These are phyloP conservation scores for Drosophila nigricruria DNA, from an alignment of 2,888 invertebrate genomes.

Conservation along the genomic window DNA sequence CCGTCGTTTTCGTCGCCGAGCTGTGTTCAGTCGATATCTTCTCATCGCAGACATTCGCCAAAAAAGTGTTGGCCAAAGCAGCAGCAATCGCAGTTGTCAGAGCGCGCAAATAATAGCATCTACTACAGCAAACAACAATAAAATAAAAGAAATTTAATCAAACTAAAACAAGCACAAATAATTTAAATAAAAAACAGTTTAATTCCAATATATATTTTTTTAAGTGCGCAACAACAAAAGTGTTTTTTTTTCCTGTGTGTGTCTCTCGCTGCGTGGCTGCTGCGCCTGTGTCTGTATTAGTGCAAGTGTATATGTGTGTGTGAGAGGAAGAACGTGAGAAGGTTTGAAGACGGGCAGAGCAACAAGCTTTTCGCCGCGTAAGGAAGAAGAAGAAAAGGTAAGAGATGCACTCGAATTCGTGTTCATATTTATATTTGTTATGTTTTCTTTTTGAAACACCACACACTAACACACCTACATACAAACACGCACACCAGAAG, in stretches of 20 bases:
- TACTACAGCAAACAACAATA: neutral
- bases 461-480: neutral
- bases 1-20: constrained; percentile 26
- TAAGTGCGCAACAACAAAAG: constrained; percentile 27
- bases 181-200: constrained; percentile 14
- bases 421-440: constrained; percentile 35
- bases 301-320: constrained; percentile 7
- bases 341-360: constrained; percentile 17
- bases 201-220: constrained; percentile 10
- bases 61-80: constrained; percentile 54
- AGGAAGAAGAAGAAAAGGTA: constrained; percentile 54
- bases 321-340: constrained; percentile 23
- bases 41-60: constrained; percentile 48
- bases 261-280: constrained; percentile 51
- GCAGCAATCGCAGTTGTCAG: constrained; percentile 24
- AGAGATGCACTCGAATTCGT: constrained; percentile 54
- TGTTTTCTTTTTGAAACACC: constrained; percentile 23
- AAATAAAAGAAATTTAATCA: neutral
- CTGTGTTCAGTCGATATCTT: constrained; percentile 56
- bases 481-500: constrained; percentile 12
- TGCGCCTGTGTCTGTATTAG: constrained; percentile 20
- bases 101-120: constrained; percentile 21
- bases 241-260: constrained; percentile 11
- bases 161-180: constrained; percentile 3
- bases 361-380: constrained; percentile 19